Base-by-base conservation (phyloP, 2,888 invertebrate genomes). In the Lepetodrilus schrolli region DNA sequence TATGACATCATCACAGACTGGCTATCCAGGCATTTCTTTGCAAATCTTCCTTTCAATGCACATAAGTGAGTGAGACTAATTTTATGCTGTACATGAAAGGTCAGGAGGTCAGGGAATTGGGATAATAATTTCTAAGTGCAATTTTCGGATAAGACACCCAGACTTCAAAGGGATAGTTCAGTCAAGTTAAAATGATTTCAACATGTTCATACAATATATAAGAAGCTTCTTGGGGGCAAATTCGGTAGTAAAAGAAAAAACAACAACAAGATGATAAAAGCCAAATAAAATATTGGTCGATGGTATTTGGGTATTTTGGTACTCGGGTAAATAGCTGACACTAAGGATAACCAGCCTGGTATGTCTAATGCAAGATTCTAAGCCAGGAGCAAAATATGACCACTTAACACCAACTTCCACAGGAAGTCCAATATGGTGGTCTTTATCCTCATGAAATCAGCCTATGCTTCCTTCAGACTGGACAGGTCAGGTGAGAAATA, bases 371-470 rank as follows among this genome's bases (percentile, higher is more conserved):
- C 58, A 30, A 34, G 26, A 30, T 30, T 58, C 0, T 13, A n/a
- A 58, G 58, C 58, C 58, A 30, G 26, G 26, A 58, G 58, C 58
- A 26, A 58, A 26, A 58, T 58, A 58, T 30, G 10, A 23, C 58
- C 58, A 58, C 58, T 58, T 58, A 58, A 26, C 58, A 58, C 58
- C 26, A 58, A 34, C 34, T 58, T 30, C 58, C 26, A 58, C 58
- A 58, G 58, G 58, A 58, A 58, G 58, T 58, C 58, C 58, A 58
- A 58, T 58, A 58, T 58, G 58, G 58, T 17, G 17, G 58, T n/a
- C 34, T 58, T 58, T 58, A 58, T 58, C 30, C 17, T 3, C 17
- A 58, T 30, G 17, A 58, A 13, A 34, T 58, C 8, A 13, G 34
- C 5, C 30, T 23, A 26, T n/a, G 58, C 4, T 10, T 30, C 34